Percentiles rank a stretch among this genome's conserved stretches.
These are phyloP conservation scores for Phoenicopterus ruber DNA, from an alignment of 2,113 vertebrate genomes.

Conservation along the genomic window DNA sequence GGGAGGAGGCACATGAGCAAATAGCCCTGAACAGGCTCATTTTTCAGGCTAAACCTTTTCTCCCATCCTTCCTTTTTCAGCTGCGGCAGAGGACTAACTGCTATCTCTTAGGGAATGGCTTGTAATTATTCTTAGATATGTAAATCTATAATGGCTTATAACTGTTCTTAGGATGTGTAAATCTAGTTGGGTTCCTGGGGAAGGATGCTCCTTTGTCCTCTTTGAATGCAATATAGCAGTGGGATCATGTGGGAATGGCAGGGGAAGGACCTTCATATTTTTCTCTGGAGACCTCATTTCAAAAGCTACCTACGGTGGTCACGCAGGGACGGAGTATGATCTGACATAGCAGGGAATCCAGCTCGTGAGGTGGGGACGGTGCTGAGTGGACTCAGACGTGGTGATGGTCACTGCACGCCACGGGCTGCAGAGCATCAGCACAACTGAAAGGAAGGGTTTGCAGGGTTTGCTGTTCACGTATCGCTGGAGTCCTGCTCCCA, in stretches of 20 bases:
- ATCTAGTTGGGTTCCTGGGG: background rate
- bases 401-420: background rate
- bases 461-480: background rate
- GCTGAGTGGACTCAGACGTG: background rate
- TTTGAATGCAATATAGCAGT: background rate
- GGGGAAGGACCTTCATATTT: background rate
- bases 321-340: background rate
- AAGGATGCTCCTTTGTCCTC: background rate
- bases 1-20: background rate
- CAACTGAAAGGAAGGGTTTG: background rate
- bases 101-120: background rate
- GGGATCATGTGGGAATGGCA: background rate
- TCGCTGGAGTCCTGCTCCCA: background rate
- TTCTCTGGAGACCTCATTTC: background rate
- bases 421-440: background rate
- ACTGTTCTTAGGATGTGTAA: background rate
- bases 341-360: background rate
- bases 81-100: background rate
- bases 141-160: background rate
- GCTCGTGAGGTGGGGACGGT: background rate
- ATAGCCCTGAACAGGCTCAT: background rate
- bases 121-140: background rate
- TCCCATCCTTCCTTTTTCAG: fast-evolving
- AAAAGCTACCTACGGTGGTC: background rate
- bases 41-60: background rate